Evolutionary conservation across 2,113 vertebrate species (phyloP), one percentile per base, ranked within the genome.

Genomic region (Amphiprion percula): DNA sequence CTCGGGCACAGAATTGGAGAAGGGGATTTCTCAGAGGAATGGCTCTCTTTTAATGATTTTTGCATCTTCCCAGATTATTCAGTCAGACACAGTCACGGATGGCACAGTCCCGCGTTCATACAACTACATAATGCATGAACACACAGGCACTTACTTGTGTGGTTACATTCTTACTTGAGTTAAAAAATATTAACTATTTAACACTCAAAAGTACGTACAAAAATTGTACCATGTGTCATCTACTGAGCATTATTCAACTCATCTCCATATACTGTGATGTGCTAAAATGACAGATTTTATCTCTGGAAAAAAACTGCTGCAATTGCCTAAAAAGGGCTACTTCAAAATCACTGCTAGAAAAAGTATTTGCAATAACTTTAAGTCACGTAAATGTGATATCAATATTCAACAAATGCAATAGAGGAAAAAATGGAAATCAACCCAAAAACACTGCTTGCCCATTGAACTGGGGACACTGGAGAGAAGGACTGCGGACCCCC

Each of bases 11-110:
- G 68, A 81, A 74, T 71, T 78, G 28, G 65, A 77, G 61, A 60
- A 66, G 14, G 46, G 49, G 53, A 24, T 71, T 74, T 85, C 83
- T 89, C 83, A 61, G 59, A 84, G 82, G 83, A 84, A 70, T 79
- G 17, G 50, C 37, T 75, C 55, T 60, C 80, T 87, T 88, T 83
- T 87, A 89, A 88, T 88, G 68, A 90, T 88, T 89, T 84, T 74
- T 77, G 61, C 71, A 80, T 82, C 65, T 80, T 81, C 49, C 50
- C 66, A 68, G 69, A 89, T 71, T 82, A 85, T 77, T 73, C 41
- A 70, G 50, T 79, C 54, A 74, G 47, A 66, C 84, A 76, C 70
- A 76, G 53, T 55, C 61, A 59, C 50, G 58, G 52, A 55, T 77
- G 21, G 56, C 60, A 46, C 54, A 52, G 66, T 62, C 5, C 62